Evolutionary conservation across 2,797 vertebrate genomes (phyloP).

Genomic region (Syndactyla subalaris): DNA sequence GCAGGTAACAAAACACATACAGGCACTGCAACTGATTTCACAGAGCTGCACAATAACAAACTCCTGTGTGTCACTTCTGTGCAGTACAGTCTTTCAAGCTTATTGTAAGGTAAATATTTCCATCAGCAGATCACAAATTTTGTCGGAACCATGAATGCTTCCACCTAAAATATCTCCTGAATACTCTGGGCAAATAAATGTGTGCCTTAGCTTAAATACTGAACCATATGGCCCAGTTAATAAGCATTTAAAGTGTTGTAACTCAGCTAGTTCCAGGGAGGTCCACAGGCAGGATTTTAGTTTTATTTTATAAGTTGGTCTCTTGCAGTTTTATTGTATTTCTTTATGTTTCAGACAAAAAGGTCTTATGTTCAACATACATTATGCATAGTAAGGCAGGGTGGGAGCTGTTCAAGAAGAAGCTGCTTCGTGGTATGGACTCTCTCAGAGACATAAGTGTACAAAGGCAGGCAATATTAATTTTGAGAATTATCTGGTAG

Average conservation of each 20-base stretch:
- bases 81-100: background rate
- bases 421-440: background rate
- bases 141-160: background rate
- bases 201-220: background rate
- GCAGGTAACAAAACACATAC: background rate
- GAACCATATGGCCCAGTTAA: background rate
- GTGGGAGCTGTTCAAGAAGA: background rate
- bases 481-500: background rate
- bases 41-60: background rate
- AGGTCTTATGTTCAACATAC: background rate
- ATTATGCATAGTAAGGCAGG: background rate
- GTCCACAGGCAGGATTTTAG: background rate
- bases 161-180: background rate
- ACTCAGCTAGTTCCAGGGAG: background rate
- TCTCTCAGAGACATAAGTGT: background rate
- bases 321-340: conserved; percentile 11
- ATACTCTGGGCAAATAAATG: background rate
- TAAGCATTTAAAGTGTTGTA: background rate
- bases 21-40: background rate
- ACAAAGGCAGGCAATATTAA: background rate
- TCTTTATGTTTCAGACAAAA: background rate
- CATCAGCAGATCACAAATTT: background rate
- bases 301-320: background rate
- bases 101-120: background rate
- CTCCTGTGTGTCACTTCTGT: background rate